phyloP scores from a whole-genome alignment of 2,797 vertebrate genomes.

The Myotis daubentonii region DNA sequence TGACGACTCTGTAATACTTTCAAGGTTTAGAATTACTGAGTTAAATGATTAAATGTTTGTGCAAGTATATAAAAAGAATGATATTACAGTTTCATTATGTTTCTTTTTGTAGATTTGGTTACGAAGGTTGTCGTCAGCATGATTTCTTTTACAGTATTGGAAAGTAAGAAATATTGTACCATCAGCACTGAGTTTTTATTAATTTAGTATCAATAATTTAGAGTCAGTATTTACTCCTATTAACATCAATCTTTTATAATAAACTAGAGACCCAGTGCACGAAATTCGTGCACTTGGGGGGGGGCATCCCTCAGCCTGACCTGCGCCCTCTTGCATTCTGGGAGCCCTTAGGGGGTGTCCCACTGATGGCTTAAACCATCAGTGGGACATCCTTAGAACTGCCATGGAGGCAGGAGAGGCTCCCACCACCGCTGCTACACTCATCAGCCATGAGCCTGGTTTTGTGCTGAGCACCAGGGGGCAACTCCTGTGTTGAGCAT shows the following conservation, averaged over 20 bases:
- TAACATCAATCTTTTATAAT: not conserved
- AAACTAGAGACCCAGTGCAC: not conserved
- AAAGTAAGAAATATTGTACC: slow-evolving; percentile 70
- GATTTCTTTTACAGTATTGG: slow-evolving; percentile 68
- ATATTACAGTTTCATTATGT: slow-evolving; percentile 33
- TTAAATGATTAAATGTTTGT: slow-evolving; percentile 30
- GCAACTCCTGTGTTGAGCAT: too few relatives aligned
- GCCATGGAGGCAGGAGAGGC: too few relatives aligned
- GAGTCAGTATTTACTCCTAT: not conserved
- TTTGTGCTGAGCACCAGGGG: too few relatives aligned
- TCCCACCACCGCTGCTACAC: too few relatives aligned
- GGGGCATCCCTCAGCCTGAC: too few relatives aligned
- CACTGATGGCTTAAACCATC: too few relatives aligned
- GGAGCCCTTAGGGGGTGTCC: too few relatives aligned
- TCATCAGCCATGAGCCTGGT: too few relatives aligned
- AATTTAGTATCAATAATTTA: not conserved
- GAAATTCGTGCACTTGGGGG: too few relatives aligned
- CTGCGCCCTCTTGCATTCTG: too few relatives aligned
- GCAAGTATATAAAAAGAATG: not conserved
- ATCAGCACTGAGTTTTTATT: slow-evolving; percentile 38
- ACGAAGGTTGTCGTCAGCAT: not conserved
- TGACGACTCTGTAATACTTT: not conserved
- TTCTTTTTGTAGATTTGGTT: slow-evolving; percentile 60
- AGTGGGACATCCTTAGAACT: too few relatives aligned
- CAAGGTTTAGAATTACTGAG: not conserved